Evolutionary conservation across 2,888 invertebrate species (phyloP).

Genomic region (Philopedon plagiatum): DNA sequence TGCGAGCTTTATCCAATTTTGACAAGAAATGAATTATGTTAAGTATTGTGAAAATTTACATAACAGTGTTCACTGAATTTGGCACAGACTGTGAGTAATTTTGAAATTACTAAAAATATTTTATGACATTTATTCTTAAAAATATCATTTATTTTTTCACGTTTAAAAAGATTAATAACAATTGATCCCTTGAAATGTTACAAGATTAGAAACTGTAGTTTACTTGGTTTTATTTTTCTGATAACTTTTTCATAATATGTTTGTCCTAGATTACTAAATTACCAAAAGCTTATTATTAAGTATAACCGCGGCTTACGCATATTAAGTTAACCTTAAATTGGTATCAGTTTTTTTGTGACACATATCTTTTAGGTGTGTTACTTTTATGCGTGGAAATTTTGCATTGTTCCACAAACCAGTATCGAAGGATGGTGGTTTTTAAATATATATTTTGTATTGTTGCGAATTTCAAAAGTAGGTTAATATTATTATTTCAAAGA

Average conservation of each 20-base stretch:
- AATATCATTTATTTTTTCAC: too few relatives aligned
- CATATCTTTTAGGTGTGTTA: constrained; percentile 33
- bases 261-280: neutral
- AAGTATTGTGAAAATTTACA: too few relatives aligned
- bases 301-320: neutral
- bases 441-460: constrained; percentile 10
- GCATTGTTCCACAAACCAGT: constrained; percentile 23
- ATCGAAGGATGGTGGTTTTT: constrained; percentile 8
- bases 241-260: neutral
- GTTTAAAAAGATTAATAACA: too few relatives aligned
- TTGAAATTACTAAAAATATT: too few relatives aligned
- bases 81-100: too few relatives aligned
- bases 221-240: neutral
- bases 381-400: constrained; percentile 18
- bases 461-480: constrained; percentile 22
- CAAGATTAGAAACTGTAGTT: too few relatives aligned
- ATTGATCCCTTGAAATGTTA: too few relatives aligned
- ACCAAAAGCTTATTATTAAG: neutral
- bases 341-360: constrained; percentile 33
- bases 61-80: too few relatives aligned
- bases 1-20: too few relatives aligned
- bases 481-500: constrained; percentile 18
- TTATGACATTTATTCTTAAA: too few relatives aligned
- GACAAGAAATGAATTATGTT: too few relatives aligned
- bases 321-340: constrained; percentile 25